A percentile compares a stretch with the other conserved stretches of the same genome.
Conservation (phyloP, 2,888 invertebrate genomes). For the Lasioglossum lativentre region DNA sequence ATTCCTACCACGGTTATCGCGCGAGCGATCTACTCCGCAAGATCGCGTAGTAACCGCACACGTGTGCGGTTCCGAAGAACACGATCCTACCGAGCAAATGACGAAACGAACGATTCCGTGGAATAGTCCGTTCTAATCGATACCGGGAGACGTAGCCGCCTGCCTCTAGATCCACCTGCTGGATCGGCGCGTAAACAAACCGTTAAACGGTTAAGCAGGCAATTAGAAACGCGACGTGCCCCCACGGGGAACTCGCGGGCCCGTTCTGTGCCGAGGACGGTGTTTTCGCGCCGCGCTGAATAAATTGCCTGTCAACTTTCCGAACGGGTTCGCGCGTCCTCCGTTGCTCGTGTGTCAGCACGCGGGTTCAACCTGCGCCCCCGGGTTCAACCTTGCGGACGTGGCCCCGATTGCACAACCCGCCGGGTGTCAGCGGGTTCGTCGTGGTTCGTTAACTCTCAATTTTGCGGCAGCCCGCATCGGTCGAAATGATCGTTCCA, state of each 20-base stretch:
- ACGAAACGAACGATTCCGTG: background rate
- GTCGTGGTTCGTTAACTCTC: constrained; percentile 81
- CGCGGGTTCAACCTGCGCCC: constrained; percentile 41
- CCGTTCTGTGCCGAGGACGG: constrained; percentile 43
- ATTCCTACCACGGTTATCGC: background rate
- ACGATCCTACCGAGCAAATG: background rate
- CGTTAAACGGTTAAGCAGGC: constrained; percentile 67
- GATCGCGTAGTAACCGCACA: background rate
- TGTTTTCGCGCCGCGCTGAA: constrained; percentile 68
- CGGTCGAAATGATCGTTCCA: constrained; percentile 60
- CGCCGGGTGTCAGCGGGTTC: constrained; percentile 70
- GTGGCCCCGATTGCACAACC: constrained; percentile 65
- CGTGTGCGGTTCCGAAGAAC: background rate
- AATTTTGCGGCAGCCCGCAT: constrained; percentile 75
- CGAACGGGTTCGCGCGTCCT: constrained; percentile 58
- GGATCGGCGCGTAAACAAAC: constrained; percentile 62
- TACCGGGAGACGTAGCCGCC: background rate
- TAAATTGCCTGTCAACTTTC: constrained; percentile 78
- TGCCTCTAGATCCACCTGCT: constrained; percentile 22
- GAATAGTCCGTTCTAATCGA: constrained; percentile 6
- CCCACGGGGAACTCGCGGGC: constrained; percentile 48
- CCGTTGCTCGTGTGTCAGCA: constrained; percentile 45
- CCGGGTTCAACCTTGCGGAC: constrained; percentile 40
- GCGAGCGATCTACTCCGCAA: background rate
- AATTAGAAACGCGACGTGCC: constrained; percentile 68